phyloP scores from a whole-genome alignment of 2,113 vertebrate species.

The Anser cygnoides region DNA sequence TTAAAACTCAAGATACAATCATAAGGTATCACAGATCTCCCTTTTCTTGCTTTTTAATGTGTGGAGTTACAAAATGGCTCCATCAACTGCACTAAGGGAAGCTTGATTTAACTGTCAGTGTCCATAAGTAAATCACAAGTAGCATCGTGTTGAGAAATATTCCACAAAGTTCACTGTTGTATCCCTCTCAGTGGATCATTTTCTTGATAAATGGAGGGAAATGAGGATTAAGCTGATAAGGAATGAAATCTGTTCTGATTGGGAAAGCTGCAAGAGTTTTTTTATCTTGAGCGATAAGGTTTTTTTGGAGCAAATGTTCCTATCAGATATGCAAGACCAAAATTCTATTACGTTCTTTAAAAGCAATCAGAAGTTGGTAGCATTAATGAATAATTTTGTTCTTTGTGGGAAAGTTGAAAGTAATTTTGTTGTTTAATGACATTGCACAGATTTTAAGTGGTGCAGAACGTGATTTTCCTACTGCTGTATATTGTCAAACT shows the following conservation, averaged over 20 bases:
- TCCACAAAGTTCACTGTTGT: not conserved
- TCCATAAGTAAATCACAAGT: not conserved
- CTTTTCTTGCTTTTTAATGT: not conserved
- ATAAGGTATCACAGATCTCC: not conserved
- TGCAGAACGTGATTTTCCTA: not conserved
- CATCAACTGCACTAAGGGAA: not conserved
- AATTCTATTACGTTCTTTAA: constrained; percentile 48
- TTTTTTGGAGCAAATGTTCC: not conserved
- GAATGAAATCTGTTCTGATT: constrained; percentile 24
- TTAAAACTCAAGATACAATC: not conserved
- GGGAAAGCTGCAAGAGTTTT: not conserved
- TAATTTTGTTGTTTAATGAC: constrained; percentile 55
- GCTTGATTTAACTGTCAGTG: not conserved
- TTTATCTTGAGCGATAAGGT: constrained; percentile 27
- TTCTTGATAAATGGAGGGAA: not conserved
- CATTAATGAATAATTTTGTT: constrained; percentile 52
- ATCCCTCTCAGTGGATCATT: not conserved
- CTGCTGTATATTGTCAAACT: not conserved
- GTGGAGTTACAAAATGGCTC: not conserved
- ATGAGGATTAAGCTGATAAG: constrained; percentile 22
- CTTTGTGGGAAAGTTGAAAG: not conserved
- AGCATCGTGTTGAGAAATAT: not conserved
- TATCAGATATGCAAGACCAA: constrained; percentile 47
- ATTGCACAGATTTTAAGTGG: constrained; percentile 38
- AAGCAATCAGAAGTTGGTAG: constrained; percentile 33